Conservation (phyloP, 2,113 vertebrate genomes). For the Pithys albifrons region DNA sequence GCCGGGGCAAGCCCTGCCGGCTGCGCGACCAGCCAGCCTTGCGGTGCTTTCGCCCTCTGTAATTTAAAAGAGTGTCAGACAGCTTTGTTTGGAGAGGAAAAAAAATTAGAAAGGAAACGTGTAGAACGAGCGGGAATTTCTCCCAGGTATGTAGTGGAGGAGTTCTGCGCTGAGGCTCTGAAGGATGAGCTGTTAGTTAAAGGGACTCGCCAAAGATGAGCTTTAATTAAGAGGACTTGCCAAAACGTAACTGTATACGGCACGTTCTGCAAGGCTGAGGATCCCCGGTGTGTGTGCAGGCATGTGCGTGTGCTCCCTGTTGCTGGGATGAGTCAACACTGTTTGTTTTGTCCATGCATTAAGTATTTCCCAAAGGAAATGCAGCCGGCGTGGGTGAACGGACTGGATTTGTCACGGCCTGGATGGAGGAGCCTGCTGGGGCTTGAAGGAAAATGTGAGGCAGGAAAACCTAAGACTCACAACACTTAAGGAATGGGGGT, state of each 20-base stretch:
- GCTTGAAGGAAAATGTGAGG: background rate
- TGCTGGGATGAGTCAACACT: background rate
- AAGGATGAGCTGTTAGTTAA: background rate
- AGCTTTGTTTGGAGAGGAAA: background rate
- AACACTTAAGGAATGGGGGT: background rate
- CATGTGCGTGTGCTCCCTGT: background rate
- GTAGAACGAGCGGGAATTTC: background rate
- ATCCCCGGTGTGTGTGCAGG: background rate
- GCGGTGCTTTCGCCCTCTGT: background rate
- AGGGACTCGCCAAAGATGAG: background rate
- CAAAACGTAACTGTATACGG: background rate
- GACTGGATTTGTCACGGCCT: background rate
- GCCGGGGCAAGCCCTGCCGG: too few species aligned
- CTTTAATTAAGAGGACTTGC: background rate
- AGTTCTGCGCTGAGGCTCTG: background rate
- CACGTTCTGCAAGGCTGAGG: background rate
- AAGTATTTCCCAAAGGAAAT: constrained; percentile 3
- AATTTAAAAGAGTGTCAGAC: background rate
- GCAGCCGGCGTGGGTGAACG: background rate
- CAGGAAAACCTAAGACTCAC: background rate
- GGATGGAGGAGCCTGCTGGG: background rate
- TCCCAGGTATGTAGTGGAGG: too few species aligned
- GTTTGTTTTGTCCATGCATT: background rate
- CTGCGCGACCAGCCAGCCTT: background rate
- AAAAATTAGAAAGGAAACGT: background rate